Conservation (phyloP, 2,797 vertebrate species). For the Lithobates sylvaticus region DNA sequence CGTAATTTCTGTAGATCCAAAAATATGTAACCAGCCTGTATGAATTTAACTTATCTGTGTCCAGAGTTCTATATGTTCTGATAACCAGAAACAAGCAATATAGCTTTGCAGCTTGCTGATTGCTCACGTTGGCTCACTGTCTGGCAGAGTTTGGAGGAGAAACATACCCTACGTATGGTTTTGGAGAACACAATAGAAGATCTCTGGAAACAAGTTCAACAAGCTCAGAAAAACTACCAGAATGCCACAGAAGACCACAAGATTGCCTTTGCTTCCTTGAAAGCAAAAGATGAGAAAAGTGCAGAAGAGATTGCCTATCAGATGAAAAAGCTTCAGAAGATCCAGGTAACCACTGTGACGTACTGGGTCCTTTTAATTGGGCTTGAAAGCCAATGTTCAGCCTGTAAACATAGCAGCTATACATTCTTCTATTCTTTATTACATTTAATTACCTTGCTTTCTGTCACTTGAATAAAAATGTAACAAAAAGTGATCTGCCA, state of each 20-base stretch:
- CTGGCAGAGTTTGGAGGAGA: slow-evolving; percentile 80
- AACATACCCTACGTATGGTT: slow-evolving; percentile 74
- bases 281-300: slow-evolving; percentile 74
- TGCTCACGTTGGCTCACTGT: background rate
- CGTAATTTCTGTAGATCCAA: too few species aligned
- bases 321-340: slow-evolving; percentile 77
- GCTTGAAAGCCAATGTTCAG: too few species aligned
- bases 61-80: background rate
- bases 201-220: slow-evolving; percentile 77
- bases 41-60: too few species aligned
- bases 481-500: too few species aligned
- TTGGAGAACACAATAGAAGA: slow-evolving; percentile 71
- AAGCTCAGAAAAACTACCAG: slow-evolving; percentile 67
- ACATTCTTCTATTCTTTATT: too few species aligned
- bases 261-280: slow-evolving; percentile 68
- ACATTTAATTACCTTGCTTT: too few species aligned
- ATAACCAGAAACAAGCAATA: background rate
- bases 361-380: background rate
- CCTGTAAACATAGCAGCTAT: too few species aligned
- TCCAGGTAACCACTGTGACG: slow-evolving; percentile 74
- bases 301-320: slow-evolving; percentile 77
- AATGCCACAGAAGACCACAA: slow-evolving; percentile 72
- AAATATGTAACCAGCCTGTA: too few species aligned
- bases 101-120: background rate
- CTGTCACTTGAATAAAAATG: too few species aligned